Evolutionary conservation across 1,140 invertebrate species (phyloP).

Genomic region (Adelges cooleyi): DNA sequence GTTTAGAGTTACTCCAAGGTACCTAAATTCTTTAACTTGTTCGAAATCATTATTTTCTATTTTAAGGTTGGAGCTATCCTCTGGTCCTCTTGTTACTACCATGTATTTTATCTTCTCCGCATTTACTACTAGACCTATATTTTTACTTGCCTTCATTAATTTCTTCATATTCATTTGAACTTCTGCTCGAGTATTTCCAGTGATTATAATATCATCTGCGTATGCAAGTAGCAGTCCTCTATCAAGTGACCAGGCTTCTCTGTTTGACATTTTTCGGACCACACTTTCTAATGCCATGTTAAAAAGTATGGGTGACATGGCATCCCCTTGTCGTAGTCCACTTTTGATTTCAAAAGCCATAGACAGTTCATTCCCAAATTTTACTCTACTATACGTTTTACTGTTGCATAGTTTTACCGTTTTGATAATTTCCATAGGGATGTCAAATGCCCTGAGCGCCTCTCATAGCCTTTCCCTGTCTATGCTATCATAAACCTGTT

Average conservation of each 20-base stretch:
- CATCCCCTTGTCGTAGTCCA: background rate
- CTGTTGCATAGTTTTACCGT: background rate
- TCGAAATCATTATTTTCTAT: background rate
- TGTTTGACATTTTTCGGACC: background rate
- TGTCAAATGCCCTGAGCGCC: background rate
- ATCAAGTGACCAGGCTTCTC: background rate
- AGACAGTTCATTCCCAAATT: background rate
- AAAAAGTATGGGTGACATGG: background rate
- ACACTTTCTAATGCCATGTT: background rate
- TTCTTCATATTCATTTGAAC: background rate
- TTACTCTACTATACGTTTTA: background rate
- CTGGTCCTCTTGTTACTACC: background rate
- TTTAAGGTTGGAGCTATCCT: constrained; percentile 3
- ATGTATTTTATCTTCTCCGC: background rate
- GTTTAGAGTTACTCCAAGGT: background rate
- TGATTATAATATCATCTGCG: background rate
- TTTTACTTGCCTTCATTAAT: background rate
- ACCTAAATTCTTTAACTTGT: background rate
- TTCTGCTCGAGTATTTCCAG: constrained; percentile 1
- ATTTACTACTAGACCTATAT: background rate
- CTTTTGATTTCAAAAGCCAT: background rate
- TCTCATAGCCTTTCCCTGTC: background rate
- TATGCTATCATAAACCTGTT: background rate
- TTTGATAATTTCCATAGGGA: background rate
- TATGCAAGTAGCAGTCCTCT: background rate